phyloP scores from a whole-genome alignment of 37 sponge, comb jelly and placozoan genomes.

The Dysidea cf. avara region DNA sequence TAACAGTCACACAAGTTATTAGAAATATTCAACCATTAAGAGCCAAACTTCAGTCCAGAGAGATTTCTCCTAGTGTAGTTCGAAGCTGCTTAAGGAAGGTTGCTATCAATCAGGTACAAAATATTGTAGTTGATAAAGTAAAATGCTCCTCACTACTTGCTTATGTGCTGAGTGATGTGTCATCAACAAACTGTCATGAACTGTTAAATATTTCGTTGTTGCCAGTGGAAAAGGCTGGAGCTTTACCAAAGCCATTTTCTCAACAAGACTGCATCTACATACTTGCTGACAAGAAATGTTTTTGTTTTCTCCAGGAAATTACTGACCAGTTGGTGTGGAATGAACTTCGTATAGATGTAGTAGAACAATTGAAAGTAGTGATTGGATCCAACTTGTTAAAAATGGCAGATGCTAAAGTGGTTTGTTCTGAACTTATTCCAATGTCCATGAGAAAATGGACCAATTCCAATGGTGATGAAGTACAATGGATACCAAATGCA shows the following conservation, averaged over 20 bases:
- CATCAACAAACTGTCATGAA: not conserved
- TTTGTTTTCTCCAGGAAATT: conserved; percentile 21
- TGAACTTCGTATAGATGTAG: not conserved
- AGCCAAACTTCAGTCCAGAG: too few relatives aligned
- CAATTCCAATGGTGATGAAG: not conserved
- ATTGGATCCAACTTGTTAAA: not conserved
- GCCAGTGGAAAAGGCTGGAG: conserved; percentile 8
- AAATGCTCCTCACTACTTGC: conserved; percentile 14
- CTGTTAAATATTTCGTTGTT: conserved; percentile 33
- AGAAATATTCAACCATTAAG: too few relatives aligned
- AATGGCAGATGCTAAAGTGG: conserved; percentile 2
- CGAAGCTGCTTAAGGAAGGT: not conserved
- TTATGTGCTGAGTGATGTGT: conserved; percentile 30
- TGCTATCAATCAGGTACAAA: too few relatives aligned
- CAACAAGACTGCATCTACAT: conserved; percentile 9
- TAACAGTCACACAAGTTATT: not conserved
- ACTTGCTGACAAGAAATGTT: not conserved
- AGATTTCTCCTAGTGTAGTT: too few relatives aligned
- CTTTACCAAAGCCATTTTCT: not conserved
- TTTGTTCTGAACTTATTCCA: conserved; percentile 17
- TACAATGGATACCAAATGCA: conserved; percentile 30
- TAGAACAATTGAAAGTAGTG: not conserved
- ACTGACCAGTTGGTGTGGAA: not conserved
- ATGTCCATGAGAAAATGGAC: conserved; percentile 36
- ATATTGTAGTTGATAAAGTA: not conserved